phyloP scores from a whole-genome alignment of 1,140 invertebrate species.

The Anoplophora glabripennis region DNA sequence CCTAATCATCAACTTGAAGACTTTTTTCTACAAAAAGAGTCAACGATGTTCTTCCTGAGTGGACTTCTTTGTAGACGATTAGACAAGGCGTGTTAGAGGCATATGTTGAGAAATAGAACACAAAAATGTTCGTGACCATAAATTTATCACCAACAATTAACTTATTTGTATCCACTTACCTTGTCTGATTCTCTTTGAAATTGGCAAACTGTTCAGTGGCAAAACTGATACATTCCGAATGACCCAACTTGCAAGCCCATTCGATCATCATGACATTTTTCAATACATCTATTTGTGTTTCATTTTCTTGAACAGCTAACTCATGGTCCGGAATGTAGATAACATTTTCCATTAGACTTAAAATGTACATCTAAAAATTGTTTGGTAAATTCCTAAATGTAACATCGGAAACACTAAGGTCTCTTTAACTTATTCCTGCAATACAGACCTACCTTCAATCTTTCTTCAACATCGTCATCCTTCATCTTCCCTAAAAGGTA shows the following conservation, averaged over 20 bases:
- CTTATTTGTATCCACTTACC: neutral
- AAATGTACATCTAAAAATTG: slow-evolving; percentile 25
- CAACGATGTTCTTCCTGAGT: too few species aligned
- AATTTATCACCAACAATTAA: too few species aligned
- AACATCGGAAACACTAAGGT: neutral
- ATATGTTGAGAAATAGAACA: too few species aligned
- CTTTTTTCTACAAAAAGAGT: too few species aligned
- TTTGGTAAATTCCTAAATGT: too few species aligned
- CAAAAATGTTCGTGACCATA: too few species aligned
- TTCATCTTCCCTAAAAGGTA: slow-evolving; percentile 48
- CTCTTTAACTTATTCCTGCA: neutral
- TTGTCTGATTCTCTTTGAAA: slow-evolving; percentile 3
- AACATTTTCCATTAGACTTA: slow-evolving; percentile 8
- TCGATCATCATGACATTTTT: slow-evolving; percentile 47
- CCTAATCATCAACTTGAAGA: too few species aligned
- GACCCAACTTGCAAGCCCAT: slow-evolving; percentile 54
- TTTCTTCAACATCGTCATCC: slow-evolving; percentile 39
- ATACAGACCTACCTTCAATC: slow-evolving; percentile 31
- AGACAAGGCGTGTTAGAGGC: too few species aligned
- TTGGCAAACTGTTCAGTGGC: slow-evolving; percentile 39
- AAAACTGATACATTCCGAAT: slow-evolving; percentile 49
- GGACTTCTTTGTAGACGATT: too few species aligned
- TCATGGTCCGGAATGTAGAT: too few species aligned
- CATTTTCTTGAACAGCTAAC: slow-evolving; percentile 24
- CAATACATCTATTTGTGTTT: slow-evolving; percentile 44